phyloP scores from a whole-genome alignment of 2,797 vertebrate genomes.

The Florisuga fusca region DNA sequence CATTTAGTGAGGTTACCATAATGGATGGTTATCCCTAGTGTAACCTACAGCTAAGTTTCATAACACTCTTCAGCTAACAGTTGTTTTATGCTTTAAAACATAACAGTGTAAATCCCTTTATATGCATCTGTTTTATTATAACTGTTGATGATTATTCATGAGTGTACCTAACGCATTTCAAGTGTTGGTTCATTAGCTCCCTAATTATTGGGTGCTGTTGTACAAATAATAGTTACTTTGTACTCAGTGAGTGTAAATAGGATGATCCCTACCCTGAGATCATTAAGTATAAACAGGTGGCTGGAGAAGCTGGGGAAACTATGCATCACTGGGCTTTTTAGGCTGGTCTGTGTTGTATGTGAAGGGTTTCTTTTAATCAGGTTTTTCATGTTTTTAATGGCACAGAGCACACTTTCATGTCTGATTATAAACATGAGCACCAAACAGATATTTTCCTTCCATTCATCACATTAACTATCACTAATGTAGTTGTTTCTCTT shows the following conservation, averaged over 20 bases:
- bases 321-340: neutral
- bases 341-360: neutral
- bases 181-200: conserved; percentile 52
- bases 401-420: neutral
- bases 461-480: neutral
- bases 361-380: conserved; percentile 17
- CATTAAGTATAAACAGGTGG: conserved; percentile 10
- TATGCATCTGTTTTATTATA: conserved; percentile 9
- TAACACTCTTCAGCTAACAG: conserved; percentile 9
- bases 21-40: neutral
- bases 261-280: conserved; percentile 42
- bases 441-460: neutral
- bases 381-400: neutral
- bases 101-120: conserved; percentile 39
- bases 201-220: conserved; percentile 65
- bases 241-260: conserved; percentile 29
- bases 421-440: neutral
- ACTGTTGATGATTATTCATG: conserved; percentile 65
- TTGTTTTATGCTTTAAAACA: conserved; percentile 55
- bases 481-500: neutral
- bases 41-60: conserved; percentile 56
- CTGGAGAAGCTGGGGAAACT: neutral
- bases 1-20: neutral
- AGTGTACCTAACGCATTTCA: conserved; percentile 47
- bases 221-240: conserved; percentile 62